Evolutionary conservation across 2,888 invertebrate genomes (phyloP), one percentile per base, ranked within the genome.

Genomic region (Lumbricus terrestris): DNA sequence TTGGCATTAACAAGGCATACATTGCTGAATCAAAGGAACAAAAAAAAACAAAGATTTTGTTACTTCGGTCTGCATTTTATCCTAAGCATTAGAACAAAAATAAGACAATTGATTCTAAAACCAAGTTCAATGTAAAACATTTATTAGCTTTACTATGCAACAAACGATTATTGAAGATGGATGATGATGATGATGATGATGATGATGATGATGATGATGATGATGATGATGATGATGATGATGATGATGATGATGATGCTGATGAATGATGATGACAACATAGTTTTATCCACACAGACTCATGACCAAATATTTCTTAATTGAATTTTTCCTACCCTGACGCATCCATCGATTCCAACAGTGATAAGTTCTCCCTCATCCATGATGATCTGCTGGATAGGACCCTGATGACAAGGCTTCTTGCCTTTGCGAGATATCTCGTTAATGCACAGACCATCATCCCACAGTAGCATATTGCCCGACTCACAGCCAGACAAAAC

Each of bases 391-490:
- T 96, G 96, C 33, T 96, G 95, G 89, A 98, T 97, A 20, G 97
- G 96, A 35, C 96, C 97, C 8, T 95, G 94, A 93, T 98, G 98
- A 93, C 98, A 98, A 0, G 96, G 95, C 94, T 96, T 96, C 91
- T 93, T 94, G 88, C 96, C 96, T 92, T 93, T 94, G 38, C 94
- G 92, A 11, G 92, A 92, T 40, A 95, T 94, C 93, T 95, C 95
- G 69, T 97, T 95, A 95, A 97, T 97, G 29, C 98, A 98, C 0
- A 97, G 95, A 0, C 97, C 97, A 88, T 96, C 97, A 93, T 98
- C 97, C 98, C 98, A 98, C 0, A 98, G 96, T 82, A 98, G 95
- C 93, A 98, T 96, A 94, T 98, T 98, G 0, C 98, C 98, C 97
- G 98, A 98, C 93, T 97, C 97, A 93, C 97, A 97, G 0, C 98